phyloP scores from a whole-genome alignment of 2,888 invertebrate genomes.

The Pyrocoelia pectoralis region DNA sequence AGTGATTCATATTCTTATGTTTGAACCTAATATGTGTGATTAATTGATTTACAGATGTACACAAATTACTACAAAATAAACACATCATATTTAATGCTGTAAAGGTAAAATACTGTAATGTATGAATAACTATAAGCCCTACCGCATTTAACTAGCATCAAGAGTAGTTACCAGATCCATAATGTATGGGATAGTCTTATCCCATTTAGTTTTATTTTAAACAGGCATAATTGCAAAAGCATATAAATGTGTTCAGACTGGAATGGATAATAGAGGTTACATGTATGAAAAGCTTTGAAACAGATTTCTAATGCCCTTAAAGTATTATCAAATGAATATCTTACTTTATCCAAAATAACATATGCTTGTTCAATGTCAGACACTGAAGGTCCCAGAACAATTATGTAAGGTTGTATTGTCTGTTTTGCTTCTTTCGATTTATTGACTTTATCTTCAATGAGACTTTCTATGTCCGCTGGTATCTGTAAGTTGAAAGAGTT shows the following conservation, averaged over 20 bases:
- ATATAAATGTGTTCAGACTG: neutral
- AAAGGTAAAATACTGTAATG: neutral
- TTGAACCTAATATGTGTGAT: neutral
- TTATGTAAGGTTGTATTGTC: slow-evolving; percentile 3
- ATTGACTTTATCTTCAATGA: neutral
- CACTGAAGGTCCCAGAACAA: slow-evolving; percentile 1
- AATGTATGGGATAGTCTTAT: slow-evolving; percentile 9
- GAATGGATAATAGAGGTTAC: neutral
- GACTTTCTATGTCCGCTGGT: neutral
- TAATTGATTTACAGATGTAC: neutral
- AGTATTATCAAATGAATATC: neutral
- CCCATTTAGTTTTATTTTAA: slow-evolving; percentile 1
- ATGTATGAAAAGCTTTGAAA: neutral
- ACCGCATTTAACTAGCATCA: too few species aligned
- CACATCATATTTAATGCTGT: neutral
- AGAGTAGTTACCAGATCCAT: neutral
- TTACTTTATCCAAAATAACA: neutral
- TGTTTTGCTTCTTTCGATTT: neutral
- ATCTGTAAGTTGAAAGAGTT: neutral
- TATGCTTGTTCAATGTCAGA: neutral
- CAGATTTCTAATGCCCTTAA: neutral
- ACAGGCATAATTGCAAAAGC: neutral
- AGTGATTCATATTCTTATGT: neutral
- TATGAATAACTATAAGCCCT: too few species aligned
- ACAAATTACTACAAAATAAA: neutral